Evolutionary conservation across 2,113 vertebrate species (phyloP), one percentile per base, ranked within the genome.

Genomic region (Nothoprocta perdicaria): DNA sequence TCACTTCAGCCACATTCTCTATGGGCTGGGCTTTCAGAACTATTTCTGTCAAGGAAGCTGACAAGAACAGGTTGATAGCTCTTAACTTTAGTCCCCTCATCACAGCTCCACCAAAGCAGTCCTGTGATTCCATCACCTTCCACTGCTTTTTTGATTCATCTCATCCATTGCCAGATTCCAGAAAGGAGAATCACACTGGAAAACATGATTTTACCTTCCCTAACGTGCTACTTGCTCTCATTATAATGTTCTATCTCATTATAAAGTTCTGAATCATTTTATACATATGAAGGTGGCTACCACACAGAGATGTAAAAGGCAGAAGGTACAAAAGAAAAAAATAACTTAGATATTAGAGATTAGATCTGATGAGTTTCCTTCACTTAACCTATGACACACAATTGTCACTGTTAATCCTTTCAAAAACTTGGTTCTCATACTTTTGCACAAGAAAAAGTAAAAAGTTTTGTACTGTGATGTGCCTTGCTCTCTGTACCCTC

Each of bases 371-470:
- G 38, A 53, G 33, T 4, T 43, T 31, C n/a, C 29, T 38, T 48
- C 18, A 4, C 43, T 48, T 31, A 77, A 17, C 43, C 43, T 73
- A 65, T 4, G 1, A 16, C 12, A 43, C 35, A 4, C 2, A 22
- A 5, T 16, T 50, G 38, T 24, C 58, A 15, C 1, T 16, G 27
- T 17, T 69, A 60, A 65, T 40, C 2, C 0, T 60, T 80, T 24
- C 68, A 46, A 14, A 29, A 63, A 7, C 48, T 80, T 14, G 24
- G 35, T 45, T 11, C 65, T 48, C 4, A 0, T 7, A 13, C 41
- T 8, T 9, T 60, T 0, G 0, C 14, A 10, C 26, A 18, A 9
- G 14, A 6, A 38, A 38, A 38, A 38, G 35, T 38, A 38, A 38
- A 38, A 38, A 38, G 35, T 38, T 38, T 9, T 65, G 48, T 33